phyloP scores from a whole-genome alignment of 2,113 vertebrate species.

The Gymnobelideus leadbeateri region DNA sequence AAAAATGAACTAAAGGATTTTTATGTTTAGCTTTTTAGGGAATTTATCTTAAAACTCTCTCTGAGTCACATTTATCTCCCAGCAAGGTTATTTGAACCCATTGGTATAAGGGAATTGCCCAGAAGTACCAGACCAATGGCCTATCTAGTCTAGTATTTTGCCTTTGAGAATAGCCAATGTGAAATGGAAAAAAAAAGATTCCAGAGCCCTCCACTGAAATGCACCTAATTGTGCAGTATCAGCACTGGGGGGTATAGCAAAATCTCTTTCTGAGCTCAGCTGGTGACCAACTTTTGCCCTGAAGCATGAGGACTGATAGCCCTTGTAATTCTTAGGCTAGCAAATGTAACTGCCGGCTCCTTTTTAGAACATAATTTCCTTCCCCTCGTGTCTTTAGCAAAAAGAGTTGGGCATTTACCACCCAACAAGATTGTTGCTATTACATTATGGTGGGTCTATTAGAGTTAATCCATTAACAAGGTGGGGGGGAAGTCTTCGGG shows the following conservation, averaged over 20 bases:
- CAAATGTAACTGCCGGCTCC: conserved; percentile 65
- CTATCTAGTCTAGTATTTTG: conserved; percentile 73
- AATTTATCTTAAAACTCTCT: conserved; percentile 78
- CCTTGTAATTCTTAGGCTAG: conserved; percentile 83
- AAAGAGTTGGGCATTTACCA: conserved; percentile 78
- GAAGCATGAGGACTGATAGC: conserved; percentile 81
- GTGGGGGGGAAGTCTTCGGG: conserved; percentile 61
- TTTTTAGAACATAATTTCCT: conserved; percentile 69
- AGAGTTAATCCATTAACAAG: conserved; percentile 75
- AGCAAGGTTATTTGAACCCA: conserved; percentile 76
- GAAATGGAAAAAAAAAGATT: conserved; percentile 45
- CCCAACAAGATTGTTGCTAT: conserved; percentile 73
- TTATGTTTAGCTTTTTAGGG: conserved; percentile 65
- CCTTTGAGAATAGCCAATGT: conserved; percentile 74
- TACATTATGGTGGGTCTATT: conserved; percentile 73
- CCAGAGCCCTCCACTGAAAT: conserved; percentile 69
- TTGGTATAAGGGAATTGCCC: conserved; percentile 62
- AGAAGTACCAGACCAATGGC: conserved; percentile 75
- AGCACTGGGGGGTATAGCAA: conserved; percentile 71
- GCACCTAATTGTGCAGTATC: conserved; percentile 79
- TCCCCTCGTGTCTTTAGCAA: conserved; percentile 76
- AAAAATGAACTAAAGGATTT: conserved; percentile 72
- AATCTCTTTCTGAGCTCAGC: conserved; percentile 80
- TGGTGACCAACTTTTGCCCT: conserved; percentile 83
- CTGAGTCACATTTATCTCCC: conserved; percentile 76